A percentile compares a stretch with the other conserved stretches of the same genome.
Conservation (phyloP, 2,797 vertebrate genomes). For the Mormyrus proboscirostris region DNA sequence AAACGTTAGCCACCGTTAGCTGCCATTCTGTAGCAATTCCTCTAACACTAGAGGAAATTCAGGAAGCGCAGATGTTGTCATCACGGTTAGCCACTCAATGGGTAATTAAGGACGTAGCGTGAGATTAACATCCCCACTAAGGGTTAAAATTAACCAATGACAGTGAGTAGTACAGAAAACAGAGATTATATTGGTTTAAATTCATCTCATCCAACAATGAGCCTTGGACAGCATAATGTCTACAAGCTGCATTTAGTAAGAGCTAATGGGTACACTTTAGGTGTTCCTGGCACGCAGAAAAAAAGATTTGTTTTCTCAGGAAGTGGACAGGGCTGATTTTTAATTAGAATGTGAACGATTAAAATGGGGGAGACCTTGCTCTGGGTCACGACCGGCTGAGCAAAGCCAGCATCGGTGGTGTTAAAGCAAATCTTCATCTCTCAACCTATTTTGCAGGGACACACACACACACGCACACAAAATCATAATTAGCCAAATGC, state of each 20-base stretch:
- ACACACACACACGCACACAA: slow-evolving; percentile 35
- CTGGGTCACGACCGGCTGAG: slow-evolving; percentile 58
- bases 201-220: neutral
- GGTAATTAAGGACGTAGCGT: neutral
- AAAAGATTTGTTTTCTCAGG: slow-evolving; percentile 57
- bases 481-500: slow-evolving; percentile 64
- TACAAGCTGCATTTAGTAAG: neutral
- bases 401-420: slow-evolving; percentile 46
- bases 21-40: neutral
- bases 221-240: neutral
- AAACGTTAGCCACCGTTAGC: neutral
- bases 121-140: neutral
- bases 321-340: slow-evolving; percentile 49
- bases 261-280: slow-evolving; percentile 40
- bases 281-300: slow-evolving; percentile 49
- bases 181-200: neutral
- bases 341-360: slow-evolving; percentile 64
- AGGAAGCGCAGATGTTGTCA: neutral
- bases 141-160: neutral
- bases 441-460: slow-evolving; percentile 47
- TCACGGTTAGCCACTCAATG: neutral
- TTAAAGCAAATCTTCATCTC: slow-evolving; percentile 37
- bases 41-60: neutral
- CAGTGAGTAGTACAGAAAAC: neutral
- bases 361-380: slow-evolving; percentile 42